Base-by-base conservation (phyloP, 2,888 invertebrate species). In the Drosophila diplacantha region DNA sequence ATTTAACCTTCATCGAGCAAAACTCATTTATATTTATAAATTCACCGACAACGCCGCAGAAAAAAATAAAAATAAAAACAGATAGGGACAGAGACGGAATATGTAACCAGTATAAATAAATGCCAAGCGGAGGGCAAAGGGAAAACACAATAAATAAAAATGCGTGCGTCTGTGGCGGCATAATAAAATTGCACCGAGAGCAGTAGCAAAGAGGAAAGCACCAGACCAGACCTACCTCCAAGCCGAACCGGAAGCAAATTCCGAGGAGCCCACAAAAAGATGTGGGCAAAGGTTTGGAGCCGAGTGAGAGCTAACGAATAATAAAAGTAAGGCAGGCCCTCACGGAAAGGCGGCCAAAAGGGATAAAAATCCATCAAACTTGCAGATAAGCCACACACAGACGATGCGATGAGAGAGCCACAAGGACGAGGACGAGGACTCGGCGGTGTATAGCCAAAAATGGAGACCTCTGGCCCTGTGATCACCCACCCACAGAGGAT, bases 21-120 rank as follows among this genome's bases (percentile, higher is more conserved):
- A 87, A 87, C 83, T 87, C 86, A 87, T 87, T 87, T 87, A 87
- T 87, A 87, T 87, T 87, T 87, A 87, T 87, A 87, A 87, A 87
- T 86, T 84, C 85, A 62, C 63, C 79, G 76, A 81, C 73, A 81
- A 79, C 64, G 65, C 50, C 57, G 43, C 59, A 53, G 52, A 59
- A 55, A 58, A 63, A 62, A 56, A 50, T 38, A 51, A 51, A 64
- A 67, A 69, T 57, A 64, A 54, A 43, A 35, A 37, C 16, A 41
- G 37, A 55, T 34, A 32, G 39, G 47, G 22, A 39, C 43, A 46
- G 41, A 43, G 53, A 54, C 22, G 54, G 54, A 54, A 69, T 60
- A 64, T 67, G 70, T 78, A 73, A 67, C 57, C 65, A 69, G 73
- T 73, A 80, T 77, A 80, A 76, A 76, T 80, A 76, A 80, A 76